Conservation (phyloP, 1,140 invertebrate species). For the Linepithema humile region DNA sequence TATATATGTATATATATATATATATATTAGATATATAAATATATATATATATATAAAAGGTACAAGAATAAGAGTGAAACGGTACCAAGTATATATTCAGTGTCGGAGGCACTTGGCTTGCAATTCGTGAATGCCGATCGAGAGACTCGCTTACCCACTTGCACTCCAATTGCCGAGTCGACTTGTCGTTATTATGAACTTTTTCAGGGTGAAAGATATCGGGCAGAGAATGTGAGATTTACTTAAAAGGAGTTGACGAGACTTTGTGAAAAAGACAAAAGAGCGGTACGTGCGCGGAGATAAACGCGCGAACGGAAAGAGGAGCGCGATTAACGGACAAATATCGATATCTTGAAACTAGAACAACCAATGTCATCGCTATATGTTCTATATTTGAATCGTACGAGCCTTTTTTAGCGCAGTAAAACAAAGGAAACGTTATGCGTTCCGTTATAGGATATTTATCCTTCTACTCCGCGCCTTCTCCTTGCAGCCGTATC, state of each 20-base stretch:
- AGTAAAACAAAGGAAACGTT: constrained; percentile 17
- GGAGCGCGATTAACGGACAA: constrained; percentile 1
- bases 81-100: constrained; percentile 79
- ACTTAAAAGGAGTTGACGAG: constrained; percentile 52
- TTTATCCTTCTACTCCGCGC: neutral
- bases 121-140: constrained; percentile 73
- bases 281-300: neutral
- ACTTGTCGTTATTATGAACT: constrained; percentile 81
- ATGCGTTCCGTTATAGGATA: neutral
- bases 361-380: neutral
- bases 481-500: neutral
- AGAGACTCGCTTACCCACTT: constrained; percentile 71
- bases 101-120: constrained; percentile 78
- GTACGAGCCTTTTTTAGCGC: neutral
- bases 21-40: constrained; percentile 74
- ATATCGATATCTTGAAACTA: neutral
- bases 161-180: constrained; percentile 77
- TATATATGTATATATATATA: constrained; percentile 73
- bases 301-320: neutral
- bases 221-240: constrained; percentile 71
- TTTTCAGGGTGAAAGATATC: constrained; percentile 78
- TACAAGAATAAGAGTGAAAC: constrained; percentile 76
- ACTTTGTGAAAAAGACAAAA: constrained; percentile 32
- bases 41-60: constrained; percentile 70
- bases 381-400: neutral